A percentile compares a stretch with the other conserved stretches of the same genome.
Evolutionary conservation across 2,113 vertebrate genomes (phyloP).

Genomic region (cattle (Bos taurus)): ARS-UCD2.0 NC_037345.1:9991501-9992000

Average conservation of each 20-base stretch:
- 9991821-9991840: background rate
- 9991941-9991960: background rate
- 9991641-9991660: background rate
- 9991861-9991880: background rate
- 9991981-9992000: background rate
- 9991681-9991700: no score
- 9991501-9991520: background rate
- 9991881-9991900: background rate
- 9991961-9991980: background rate
- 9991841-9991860: background rate
- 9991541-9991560: background rate
- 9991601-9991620: background rate
- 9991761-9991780: background rate
- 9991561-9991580: background rate
- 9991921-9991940: background rate
- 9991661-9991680: accelerated
- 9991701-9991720: accelerated
- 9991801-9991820: background rate
- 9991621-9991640: background rate
- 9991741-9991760: background rate
- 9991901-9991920: accelerated
- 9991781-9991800: background rate
- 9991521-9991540: background rate
- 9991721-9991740: background rate
- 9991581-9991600: background rate